phyloP scores from a whole-genome alignment of 2,888 invertebrate species.

The Aporophyla nigra region DNA sequence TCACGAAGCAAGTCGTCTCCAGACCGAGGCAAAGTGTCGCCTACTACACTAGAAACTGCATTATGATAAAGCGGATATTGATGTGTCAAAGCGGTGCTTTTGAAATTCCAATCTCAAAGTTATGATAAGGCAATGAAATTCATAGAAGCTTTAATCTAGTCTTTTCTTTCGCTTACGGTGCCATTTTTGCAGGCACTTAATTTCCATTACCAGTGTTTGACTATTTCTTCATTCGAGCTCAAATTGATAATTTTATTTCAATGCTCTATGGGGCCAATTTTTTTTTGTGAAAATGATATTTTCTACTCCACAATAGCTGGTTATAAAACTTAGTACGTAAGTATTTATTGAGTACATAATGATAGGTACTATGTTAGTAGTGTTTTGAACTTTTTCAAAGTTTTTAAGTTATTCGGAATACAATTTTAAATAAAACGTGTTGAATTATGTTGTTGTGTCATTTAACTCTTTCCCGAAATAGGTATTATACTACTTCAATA shows the following conservation, averaged over 20 bases:
- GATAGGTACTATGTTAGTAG: conserved; percentile 80
- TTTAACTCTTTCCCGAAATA: conserved; percentile 30
- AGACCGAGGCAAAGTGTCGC: conserved; percentile 83
- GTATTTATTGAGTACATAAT: conserved; percentile 89
- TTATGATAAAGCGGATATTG: conserved; percentile 86
- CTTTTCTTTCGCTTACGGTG: conserved; percentile 85
- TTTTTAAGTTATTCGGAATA: conserved; percentile 90
- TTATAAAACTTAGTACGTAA: conserved; percentile 84
- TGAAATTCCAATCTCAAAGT: conserved; percentile 71
- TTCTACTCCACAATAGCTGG: conserved; percentile 75
- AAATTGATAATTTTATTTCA: conserved; percentile 75
- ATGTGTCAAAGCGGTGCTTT: conserved; percentile 81
- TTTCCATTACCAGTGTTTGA: conserved; percentile 79
- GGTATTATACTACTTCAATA: not conserved
- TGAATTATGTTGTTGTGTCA: conserved; percentile 74
- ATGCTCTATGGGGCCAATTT: conserved; percentile 88
- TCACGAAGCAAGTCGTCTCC: conserved; percentile 80
- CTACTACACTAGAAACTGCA: conserved; percentile 92
- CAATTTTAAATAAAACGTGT: conserved; percentile 88
- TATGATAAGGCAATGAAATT: conserved; percentile 82
- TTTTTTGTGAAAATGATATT: conserved; percentile 78
- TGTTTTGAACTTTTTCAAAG: conserved; percentile 87
- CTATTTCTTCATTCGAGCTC: conserved; percentile 78
- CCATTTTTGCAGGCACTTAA: conserved; percentile 83
- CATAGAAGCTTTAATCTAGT: conserved; percentile 90